Conservation (phyloP, 37 sponge, comb jelly and placozoan genomes). For the Cliona cf. orientalis region DNA sequence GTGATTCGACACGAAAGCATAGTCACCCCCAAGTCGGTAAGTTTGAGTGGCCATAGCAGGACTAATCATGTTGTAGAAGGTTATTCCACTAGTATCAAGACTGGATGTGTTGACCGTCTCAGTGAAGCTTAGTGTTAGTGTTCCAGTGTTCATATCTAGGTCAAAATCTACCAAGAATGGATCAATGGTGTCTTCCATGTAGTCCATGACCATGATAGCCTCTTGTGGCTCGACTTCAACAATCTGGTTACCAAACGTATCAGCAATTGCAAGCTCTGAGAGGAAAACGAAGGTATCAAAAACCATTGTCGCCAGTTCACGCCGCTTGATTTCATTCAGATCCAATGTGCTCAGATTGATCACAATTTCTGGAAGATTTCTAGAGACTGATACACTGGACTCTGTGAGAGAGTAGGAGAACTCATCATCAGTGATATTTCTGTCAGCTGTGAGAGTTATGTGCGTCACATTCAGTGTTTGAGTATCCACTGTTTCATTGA, state of each 20-base stretch:
- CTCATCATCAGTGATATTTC: conserved; percentile 5
- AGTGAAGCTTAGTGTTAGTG: conserved; percentile 66
- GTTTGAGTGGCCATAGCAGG: not conserved
- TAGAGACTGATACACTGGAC: not conserved
- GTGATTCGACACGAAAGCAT: conserved; percentile 51
- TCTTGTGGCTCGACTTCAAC: conserved; percentile 12
- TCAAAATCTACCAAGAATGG: conserved; percentile 63
- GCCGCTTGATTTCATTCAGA: conserved; percentile 78
- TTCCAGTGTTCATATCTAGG: conserved; percentile 80
- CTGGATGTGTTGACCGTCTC: conserved; percentile 83
- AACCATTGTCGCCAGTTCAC: conserved; percentile 49
- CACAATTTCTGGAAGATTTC: conserved; percentile 26
- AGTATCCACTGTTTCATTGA: conserved; percentile 80
- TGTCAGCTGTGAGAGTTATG: conserved; percentile 59
- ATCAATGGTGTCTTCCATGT: conserved; percentile 35
- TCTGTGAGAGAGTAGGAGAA: conserved; percentile 47
- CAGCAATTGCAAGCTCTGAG: conserved; percentile 28
- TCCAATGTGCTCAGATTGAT: conserved; percentile 52
- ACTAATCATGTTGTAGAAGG: conserved; percentile 45
- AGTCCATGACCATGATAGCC: conserved; percentile 15
- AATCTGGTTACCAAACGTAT: conserved; percentile 78
- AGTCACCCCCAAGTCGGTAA: conserved; percentile 52
- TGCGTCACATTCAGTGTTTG: conserved; percentile 41
- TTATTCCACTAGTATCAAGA: conserved; percentile 69
- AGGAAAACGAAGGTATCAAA: conserved; percentile 69